Conservation (phyloP, 2,113 vertebrate genomes). For the Poeciliopsis prolifica region DNA sequence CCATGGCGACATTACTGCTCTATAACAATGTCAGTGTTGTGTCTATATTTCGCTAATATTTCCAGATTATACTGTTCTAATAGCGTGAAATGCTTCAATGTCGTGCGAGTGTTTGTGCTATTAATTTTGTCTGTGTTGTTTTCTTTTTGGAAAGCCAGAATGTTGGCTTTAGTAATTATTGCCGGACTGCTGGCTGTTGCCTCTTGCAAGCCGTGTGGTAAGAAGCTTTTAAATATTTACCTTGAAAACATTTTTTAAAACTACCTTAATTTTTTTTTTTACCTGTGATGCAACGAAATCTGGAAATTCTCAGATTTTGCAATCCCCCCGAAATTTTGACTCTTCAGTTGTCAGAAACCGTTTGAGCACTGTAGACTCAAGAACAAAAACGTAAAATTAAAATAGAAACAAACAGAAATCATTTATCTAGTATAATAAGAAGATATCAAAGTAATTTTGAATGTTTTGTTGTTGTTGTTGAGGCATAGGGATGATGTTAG, state of each 20-base stretch:
- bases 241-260: neutral
- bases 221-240: slow-evolving; percentile 16
- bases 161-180: slow-evolving; percentile 61
- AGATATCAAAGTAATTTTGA: too few species aligned
- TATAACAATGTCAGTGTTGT: neutral
- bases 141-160: slow-evolving; percentile 38
- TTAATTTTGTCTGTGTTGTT: neutral
- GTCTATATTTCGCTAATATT: neutral
- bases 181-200: slow-evolving; percentile 56
- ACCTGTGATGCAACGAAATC: slow-evolving; percentile 1
- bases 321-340: neutral
- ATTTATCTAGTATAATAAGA: too few species aligned
- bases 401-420: neutral
- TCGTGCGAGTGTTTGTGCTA: neutral
- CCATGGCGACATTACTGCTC: neutral
- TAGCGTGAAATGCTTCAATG: neutral
- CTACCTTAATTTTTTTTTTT: neutral
- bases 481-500: too few species aligned
- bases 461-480: too few species aligned
- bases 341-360: neutral
- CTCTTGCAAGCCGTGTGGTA: slow-evolving; percentile 68
- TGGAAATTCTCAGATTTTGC: slow-evolving; percentile 42
- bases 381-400: too few species aligned
- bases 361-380: neutral
- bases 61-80: neutral